These are phyloP conservation scores for Yponomeuta evonymella DNA, from an alignment of 2,888 invertebrate genomes.

Conservation along the genomic window DNA sequence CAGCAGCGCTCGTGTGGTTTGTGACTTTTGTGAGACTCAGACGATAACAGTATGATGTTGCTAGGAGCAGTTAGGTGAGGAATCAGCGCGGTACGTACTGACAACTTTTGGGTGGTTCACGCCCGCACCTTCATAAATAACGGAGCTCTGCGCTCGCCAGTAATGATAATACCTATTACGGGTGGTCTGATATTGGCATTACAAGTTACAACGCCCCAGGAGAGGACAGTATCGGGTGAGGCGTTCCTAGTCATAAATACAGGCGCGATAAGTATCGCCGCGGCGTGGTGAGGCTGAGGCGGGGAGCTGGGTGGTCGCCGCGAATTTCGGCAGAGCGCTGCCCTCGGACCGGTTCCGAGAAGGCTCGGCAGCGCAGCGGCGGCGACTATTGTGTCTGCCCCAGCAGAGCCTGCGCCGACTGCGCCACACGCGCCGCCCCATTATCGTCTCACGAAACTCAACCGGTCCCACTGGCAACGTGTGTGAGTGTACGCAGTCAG, in stretches of 20 bases:
- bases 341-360: conserved; percentile 64
- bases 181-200: conserved; percentile 17
- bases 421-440: conserved; percentile 61
- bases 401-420: conserved; percentile 19
- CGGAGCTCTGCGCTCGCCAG: background rate
- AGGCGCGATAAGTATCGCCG: conserved; percentile 65
- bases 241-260: conserved; percentile 68
- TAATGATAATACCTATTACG: conserved; percentile 16
- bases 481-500: conserved; percentile 4
- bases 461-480: conserved; percentile 15
- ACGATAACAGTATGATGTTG: background rate
- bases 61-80: background rate
- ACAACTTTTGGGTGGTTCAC: background rate
- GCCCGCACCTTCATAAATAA: conserved; percentile 8
- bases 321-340: conserved; percentile 69
- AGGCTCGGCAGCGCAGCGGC: conserved; percentile 48
- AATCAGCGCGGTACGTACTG: background rate
- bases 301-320: conserved; percentile 68
- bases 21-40: background rate
- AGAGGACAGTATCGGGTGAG: conserved; percentile 24
- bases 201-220: conserved; percentile 16
- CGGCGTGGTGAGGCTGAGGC: conserved; percentile 22
- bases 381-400: conserved; percentile 69
- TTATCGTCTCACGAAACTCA: conserved; percentile 32
- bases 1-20: background rate